Percentiles rank a stretch among this genome's conserved stretches.
These are phyloP conservation scores for Heliconius charithonia DNA, from an alignment of 2,888 invertebrate species.

Conservation along the genomic window DNA sequence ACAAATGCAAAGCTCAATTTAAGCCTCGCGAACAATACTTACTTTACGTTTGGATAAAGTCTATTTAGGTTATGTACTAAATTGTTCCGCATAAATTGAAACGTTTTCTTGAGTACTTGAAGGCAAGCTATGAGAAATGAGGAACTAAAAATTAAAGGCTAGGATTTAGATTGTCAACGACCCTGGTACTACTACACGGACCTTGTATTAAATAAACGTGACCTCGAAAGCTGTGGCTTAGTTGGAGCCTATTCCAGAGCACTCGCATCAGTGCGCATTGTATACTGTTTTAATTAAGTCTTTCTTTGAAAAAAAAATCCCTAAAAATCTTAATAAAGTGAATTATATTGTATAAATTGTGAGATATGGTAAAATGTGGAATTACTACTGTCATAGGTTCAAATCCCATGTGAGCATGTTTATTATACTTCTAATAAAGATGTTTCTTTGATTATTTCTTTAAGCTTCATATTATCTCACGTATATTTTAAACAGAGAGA, in stretches of 20 bases:
- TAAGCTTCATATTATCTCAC: no score
- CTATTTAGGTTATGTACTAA: neutral
- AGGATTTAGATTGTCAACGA: constrained; percentile 17
- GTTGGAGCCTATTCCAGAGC: constrained; percentile 8
- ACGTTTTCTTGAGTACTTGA: neutral
- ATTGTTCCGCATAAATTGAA: neutral
- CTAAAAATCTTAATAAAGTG: neutral
- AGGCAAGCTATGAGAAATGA: neutral
- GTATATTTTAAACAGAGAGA: no score
- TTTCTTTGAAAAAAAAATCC: constrained; percentile 5
- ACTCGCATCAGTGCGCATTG: neutral
- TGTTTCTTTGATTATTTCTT: no score
- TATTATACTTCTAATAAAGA: no score
- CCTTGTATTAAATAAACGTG: neutral
- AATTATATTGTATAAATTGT: neutral
- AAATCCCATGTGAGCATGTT: no score
- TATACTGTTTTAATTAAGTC: constrained; percentile 17
- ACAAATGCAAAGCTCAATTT: no score
- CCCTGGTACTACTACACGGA: constrained; percentile 3
- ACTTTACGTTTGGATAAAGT: neutral
- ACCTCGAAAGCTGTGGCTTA: constrained; percentile 11
- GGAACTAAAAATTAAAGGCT: constrained; percentile 13
- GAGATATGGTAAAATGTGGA: neutral
- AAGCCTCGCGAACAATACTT: neutral
- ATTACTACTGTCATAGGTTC: neutral